Percentiles rank a stretch among this genome's conserved stretches.
Conservation (phyloP, 2,888 invertebrate genomes). For the Drosophila infuscata region DNA sequence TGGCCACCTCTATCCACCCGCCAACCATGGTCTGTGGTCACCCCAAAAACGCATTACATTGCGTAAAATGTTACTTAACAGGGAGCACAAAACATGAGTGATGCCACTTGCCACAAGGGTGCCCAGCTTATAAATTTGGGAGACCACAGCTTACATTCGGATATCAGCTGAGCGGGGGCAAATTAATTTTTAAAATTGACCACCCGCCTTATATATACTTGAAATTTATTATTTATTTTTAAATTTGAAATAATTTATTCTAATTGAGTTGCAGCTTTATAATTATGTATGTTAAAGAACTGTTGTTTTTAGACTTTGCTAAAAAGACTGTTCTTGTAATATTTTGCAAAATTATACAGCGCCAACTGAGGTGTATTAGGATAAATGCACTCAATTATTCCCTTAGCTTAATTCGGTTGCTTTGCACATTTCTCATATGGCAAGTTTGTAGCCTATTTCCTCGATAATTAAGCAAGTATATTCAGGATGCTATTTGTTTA, state of each 20-base stretch:
- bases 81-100: not conserved
- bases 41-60: not conserved
- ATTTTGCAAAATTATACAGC: not conserved
- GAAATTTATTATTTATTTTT: not conserved
- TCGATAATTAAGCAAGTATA: conserved; percentile 29
- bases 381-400: not conserved
- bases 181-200: not conserved
- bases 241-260: not conserved
- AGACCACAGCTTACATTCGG: not conserved
- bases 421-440: not conserved
- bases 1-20: too few relatives aligned
- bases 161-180: conserved; percentile 9
- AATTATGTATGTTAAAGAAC: not conserved
- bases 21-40: not conserved
- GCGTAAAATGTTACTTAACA: not conserved
- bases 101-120: not conserved
- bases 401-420: not conserved
- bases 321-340: not conserved
- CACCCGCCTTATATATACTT: not conserved
- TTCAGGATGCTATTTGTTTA: conserved; percentile 24
- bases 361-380: not conserved
- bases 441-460: conserved; percentile 12
- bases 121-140: conserved; percentile 1
- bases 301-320: not conserved
- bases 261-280: not conserved